These are phyloP conservation scores for Hemistola chrysoprasaria DNA, from an alignment of 2,888 invertebrate genomes.

Conservation along the genomic window DNA sequence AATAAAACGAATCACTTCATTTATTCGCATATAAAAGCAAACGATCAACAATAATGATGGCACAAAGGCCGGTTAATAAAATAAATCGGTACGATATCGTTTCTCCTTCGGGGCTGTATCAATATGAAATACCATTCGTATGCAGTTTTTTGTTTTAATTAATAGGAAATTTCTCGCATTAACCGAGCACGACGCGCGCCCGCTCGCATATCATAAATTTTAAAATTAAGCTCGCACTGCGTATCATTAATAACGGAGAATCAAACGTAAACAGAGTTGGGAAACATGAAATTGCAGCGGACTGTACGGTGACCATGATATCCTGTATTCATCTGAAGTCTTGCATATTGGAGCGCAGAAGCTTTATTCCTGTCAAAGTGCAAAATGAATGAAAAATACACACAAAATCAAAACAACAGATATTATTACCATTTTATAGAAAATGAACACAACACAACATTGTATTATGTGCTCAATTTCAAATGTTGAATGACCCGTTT, in stretches of 20 bases:
- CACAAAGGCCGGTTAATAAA: constrained; percentile 16
- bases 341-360: too few relatives aligned
- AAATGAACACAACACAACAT: too few relatives aligned
- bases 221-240: constrained; percentile 43
- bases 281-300: constrained; percentile 32
- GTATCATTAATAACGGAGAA: constrained; percentile 50
- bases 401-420: too few relatives aligned
- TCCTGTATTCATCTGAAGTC: too few relatives aligned
- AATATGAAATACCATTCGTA: constrained; percentile 26
- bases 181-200: constrained; percentile 38
- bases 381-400: too few relatives aligned
- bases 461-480: too few relatives aligned
- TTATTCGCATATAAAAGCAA: constrained; percentile 15
- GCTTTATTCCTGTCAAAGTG: too few relatives aligned
- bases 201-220: constrained; percentile 56
- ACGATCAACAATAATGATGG: constrained; percentile 12
- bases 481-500: too few relatives aligned
- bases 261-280: constrained; percentile 47
- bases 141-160: constrained; percentile 27
- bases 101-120: constrained; percentile 13
- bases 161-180: constrained; percentile 42
- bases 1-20: constrained; percentile 3
- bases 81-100: constrained; percentile 6
- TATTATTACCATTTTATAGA: too few relatives aligned
- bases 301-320: constrained; percentile 9